A percentile compares a stretch with the other conserved stretches of the same genome.
Conservation (phyloP, 2,797 vertebrate species). For the Alectoris magna region DNA sequence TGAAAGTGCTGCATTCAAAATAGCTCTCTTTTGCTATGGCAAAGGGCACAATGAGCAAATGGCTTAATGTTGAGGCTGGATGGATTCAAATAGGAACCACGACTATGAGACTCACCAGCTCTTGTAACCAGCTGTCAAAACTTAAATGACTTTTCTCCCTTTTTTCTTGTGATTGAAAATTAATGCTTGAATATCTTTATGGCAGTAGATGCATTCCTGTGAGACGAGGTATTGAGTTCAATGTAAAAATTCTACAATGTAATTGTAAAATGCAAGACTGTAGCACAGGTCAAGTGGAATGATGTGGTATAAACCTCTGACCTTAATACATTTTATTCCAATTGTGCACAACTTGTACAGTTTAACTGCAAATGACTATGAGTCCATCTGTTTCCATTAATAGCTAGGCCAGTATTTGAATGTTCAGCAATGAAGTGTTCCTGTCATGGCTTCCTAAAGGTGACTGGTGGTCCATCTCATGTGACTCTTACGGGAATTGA, state of each 20-base stretch:
- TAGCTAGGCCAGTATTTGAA: not conserved
- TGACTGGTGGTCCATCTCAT: not conserved
- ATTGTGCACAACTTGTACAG: not conserved
- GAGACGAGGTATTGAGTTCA: not conserved
- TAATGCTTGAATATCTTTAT: constrained; percentile 6
- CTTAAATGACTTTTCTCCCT: not conserved
- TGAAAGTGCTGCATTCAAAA: not conserved
- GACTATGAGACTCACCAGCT: not conserved
- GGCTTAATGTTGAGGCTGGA: not conserved
- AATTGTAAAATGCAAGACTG: not conserved
- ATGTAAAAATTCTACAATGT: not conserved
- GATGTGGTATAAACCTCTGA: not conserved
- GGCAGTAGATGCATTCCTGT: not conserved
- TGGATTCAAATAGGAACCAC: not conserved
- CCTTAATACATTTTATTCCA: not conserved
- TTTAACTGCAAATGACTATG: not conserved
- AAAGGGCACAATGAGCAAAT: not conserved
- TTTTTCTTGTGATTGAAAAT: not conserved
- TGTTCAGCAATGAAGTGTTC: not conserved
- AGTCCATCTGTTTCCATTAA: not conserved
- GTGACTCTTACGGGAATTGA: constrained; percentile 6
- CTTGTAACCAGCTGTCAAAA: not conserved
- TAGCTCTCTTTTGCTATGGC: not conserved
- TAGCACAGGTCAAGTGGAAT: not conserved
- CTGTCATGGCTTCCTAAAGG: constrained; percentile 3